A percentile compares a stretch with the other conserved stretches of the same genome.
Evolutionary conservation across 1,140 invertebrate species (phyloP).

Genomic region (Brachionus koreanus): DNA sequence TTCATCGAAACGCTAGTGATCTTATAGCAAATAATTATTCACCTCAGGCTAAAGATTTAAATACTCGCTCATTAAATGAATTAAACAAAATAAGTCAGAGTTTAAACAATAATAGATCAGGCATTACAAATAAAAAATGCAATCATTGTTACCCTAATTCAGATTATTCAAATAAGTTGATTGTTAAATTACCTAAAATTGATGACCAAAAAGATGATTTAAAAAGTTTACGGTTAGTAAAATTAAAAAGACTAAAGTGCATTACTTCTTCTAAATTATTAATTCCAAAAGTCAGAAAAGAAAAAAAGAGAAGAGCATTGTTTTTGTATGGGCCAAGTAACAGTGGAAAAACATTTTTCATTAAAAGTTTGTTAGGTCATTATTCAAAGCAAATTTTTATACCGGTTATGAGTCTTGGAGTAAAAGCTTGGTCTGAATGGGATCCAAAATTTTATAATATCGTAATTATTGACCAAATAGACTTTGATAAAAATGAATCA

Average conservation of each 20-base stretch:
- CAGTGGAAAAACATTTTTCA: neutral
- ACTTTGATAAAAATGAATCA: too few relatives aligned
- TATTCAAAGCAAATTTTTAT: neutral
- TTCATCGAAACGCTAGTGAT: constrained; percentile 64
- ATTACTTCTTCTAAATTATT: neutral
- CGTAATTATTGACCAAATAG: neutral
- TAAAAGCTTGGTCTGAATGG: neutral
- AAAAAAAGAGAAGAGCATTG: neutral
- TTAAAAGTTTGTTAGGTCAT: neutral
- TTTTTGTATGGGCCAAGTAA: neutral
- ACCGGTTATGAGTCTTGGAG: neutral
- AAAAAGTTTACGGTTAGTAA: neutral
- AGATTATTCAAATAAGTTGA: neutral
- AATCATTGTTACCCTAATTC: too few relatives aligned
- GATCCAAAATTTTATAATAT: constrained; percentile 5
- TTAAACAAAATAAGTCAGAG: neutral
- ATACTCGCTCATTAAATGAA: constrained; percentile 51
- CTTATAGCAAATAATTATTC: constrained; percentile 65
- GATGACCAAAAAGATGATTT: neutral
- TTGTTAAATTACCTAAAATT: neutral
- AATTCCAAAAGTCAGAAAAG: neutral
- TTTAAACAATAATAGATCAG: neutral
- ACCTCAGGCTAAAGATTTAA: constrained; percentile 60
- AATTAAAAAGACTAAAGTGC: constrained; percentile 18
- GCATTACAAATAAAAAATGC: neutral